phyloP scores from a whole-genome alignment of 2,113 vertebrate genomes.

The Chloebia gouldiae region DNA sequence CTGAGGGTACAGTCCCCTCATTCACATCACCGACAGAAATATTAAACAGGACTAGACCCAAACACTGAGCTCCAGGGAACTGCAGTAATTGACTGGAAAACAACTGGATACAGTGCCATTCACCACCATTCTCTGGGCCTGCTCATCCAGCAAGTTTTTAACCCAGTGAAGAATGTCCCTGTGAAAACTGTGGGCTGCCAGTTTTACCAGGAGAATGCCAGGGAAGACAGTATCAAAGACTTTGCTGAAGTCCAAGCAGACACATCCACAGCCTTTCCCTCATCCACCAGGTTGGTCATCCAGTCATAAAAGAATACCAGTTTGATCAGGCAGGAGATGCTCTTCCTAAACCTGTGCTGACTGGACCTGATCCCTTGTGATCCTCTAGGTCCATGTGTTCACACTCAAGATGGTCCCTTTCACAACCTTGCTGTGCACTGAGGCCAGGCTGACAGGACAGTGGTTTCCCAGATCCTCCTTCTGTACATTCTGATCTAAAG shows the following conservation, averaged over 20 bases:
- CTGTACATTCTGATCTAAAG: neutral
- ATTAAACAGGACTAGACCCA: neutral
- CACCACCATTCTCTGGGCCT: neutral
- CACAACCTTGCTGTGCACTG: neutral
- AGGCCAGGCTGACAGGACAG: neutral
- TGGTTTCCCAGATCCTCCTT: neutral
- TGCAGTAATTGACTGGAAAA: neutral
- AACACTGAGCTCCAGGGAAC: neutral
- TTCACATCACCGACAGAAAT: neutral
- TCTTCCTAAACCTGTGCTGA: neutral
- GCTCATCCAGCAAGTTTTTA: neutral
- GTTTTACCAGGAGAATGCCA: neutral
- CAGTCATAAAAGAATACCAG: neutral
- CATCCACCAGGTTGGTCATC: neutral
- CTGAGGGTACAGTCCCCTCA: neutral
- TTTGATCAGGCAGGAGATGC: neutral
- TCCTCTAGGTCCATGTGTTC: neutral
- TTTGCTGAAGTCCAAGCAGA: neutral
- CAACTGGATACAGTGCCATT: neutral
- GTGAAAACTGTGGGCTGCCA: neutral
- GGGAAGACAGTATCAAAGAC: neutral
- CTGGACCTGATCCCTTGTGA: neutral
- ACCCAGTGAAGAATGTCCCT: too few species aligned
- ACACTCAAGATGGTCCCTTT: neutral
- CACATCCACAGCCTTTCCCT: neutral